Evolutionary conservation across 2,888 invertebrate species (phyloP), one percentile per base, ranked within the genome.

Genomic region (Opisthograptis luteolata): DNA sequence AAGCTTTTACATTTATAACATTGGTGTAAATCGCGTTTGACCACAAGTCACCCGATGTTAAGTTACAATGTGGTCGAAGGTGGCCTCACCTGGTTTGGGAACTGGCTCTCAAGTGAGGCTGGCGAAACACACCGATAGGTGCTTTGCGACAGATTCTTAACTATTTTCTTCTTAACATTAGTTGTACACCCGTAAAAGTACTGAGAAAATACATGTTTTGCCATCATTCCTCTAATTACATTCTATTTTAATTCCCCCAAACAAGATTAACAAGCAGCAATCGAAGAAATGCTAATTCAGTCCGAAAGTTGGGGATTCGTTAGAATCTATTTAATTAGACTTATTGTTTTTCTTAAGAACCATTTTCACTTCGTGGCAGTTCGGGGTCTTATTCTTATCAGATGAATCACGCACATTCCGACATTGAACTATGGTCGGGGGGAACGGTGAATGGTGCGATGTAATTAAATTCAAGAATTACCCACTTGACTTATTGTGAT

Each of bases 351-450:
- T 70, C 68, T 72, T 73, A 66, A 53, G 58, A 66, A 66, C 58
- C 60, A 64, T 58, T 58, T 62, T 56, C 49, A 31, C 3, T 22
- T n/a, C n/a, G n/a, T 22, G 20, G 14, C 50, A 55, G 53, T 54
- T 40, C 44, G 47, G 36, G 36, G 44, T 50, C 58, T 39, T 24
- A 30, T 36, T 57, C 60, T 67, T 73, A 65, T 62, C 67, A 80
- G 76, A 78, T 66, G 58, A 70, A 75, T 80, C 81, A 81, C 80
- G 79, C 72, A 66, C 74, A 59, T 59, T 62, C 65, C 64, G 65
- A 68, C 71, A 72, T 58, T 67, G 69, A 73, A 76, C 73, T 70
- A 73, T 69, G 66, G 67, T 68, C 58, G 62, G 62, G 68, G 35
- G 50, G 60, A 69, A 70, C 62, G 7, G 8, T 27, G 2, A 65